Base-by-base conservation (phyloP, 2,113 vertebrate genomes). In the Propithecus coquereli region DNA sequence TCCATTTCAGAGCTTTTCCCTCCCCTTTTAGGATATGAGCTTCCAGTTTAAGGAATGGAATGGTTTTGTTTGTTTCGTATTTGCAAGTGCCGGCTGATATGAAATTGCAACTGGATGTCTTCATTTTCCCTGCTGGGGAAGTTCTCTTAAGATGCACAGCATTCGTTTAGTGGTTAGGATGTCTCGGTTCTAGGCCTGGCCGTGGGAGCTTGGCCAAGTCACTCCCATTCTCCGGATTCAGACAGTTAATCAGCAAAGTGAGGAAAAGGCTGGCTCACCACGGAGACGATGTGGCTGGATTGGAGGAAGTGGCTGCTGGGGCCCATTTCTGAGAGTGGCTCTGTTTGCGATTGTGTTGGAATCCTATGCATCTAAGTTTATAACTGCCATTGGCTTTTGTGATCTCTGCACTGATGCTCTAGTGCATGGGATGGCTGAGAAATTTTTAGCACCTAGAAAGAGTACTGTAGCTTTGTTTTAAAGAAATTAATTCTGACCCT, bases 1-100 rank as follows among this genome's bases (percentile, higher is more conserved):
- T 7, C 83, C 40, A 18, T 80, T 87, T 92, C 94, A 81, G 96
- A 87, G 54, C 85, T 66, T 11, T 86, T 74, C 95, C 65, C 47
- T 37, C 52, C 65, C 91, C 54, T 5, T 63, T 83, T 81, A 95
- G 68, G 92, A 93, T 66, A 16, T 25, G 50, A n/a, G 34, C 87
- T 95, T 92, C 93, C 65, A 80, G 22, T 92, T 85, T 52, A 94
- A 92, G 71, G 6, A 18, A 54, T 10, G 6, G 65, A 85, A 73
- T 68, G 70, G 30, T 20, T 70, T 96, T 96, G 54, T 87, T 79
- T 90, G 61, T 50, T 79, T 70, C 71, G 57, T 25, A 34, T 59
- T 80, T 86, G 27, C 68, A 70, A 10, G 6, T 90, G 7, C 45
- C 63, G 59, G 45, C 50, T 91, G 95, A 68, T 43, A 13, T 9